phyloP scores from a whole-genome alignment of 1,140 invertebrate genomes.

The Bombus affinis region DNA sequence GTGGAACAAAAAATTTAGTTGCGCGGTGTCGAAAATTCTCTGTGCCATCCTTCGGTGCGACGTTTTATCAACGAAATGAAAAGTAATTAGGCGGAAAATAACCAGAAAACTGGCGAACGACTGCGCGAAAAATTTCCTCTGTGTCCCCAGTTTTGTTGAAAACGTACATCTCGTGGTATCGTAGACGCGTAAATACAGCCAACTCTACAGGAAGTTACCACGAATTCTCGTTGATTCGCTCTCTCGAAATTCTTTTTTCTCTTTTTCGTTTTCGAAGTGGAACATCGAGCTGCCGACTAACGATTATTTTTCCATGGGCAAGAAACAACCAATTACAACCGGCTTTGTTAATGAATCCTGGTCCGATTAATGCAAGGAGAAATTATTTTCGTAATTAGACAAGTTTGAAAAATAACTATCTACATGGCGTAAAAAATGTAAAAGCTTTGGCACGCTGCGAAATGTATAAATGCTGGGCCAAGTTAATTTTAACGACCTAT shows the following conservation, averaged over 20 bases:
- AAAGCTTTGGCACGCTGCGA: background rate
- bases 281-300: background rate
- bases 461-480: background rate
- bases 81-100: conserved; percentile 40
- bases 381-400: background rate
- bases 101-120: background rate
- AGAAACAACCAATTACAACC: background rate
- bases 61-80: background rate
- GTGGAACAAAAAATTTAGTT: background rate
- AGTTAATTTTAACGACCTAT: background rate
- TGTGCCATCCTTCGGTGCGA: too few species aligned
- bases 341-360: too few species aligned
- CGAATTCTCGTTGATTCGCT: background rate
- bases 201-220: background rate
- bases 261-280: background rate
- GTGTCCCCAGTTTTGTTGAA: background rate
- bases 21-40: background rate
- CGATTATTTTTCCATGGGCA: background rate
- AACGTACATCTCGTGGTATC: background rate
- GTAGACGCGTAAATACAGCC: background rate
- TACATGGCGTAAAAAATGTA: background rate
- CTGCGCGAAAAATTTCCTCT: conserved; percentile 5
- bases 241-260: too few species aligned
- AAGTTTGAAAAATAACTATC: too few species aligned
- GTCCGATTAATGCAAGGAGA: too few species aligned